Evolutionary conservation across 2,888 invertebrate genomes (phyloP), one percentile per base, ranked within the genome.

Genomic region (Loripinus fragilis): DNA sequence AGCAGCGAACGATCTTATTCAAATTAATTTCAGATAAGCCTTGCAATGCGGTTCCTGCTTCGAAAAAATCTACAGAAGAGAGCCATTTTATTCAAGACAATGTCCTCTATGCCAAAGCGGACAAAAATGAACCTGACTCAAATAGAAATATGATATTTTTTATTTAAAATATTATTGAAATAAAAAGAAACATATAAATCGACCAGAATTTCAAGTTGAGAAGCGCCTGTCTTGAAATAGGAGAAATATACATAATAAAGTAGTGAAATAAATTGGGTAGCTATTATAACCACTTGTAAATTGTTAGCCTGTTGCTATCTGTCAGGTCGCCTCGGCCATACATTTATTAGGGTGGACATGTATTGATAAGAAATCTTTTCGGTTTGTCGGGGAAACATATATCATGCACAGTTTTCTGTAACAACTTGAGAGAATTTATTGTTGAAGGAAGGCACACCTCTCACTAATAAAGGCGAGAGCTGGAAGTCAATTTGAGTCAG

Each of bases 321-420:
- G 38, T 28, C 55, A 33, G 33, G 55, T 33, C 71, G 28, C 41
- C 42, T 23, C 30, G 38, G 66, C 50, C 50, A 66, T 66, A 52
- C 52, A 74, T 74, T 65, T 67, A 74, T 74, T 74, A 67, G 35
- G 35, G 41, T 52, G 67, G 74, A 74, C 74, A 67, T 71, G 55
- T 74, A 74, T 74, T 68, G 74, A 74, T 74, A 74, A 67, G 65
- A 17, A 35, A 41, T 41, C 65, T 52, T 8, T 65, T 41, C 35
- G 65, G n/a, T 65, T 41, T 65, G 65, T 65, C 65, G 65, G 65
- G 17, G 30, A 65, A 8, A 65, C 41, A 65, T 65, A 65, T 65
- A 65, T 65, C 65, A 65, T 65, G 52, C 52, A 52, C 10, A 7
- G 52, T 15, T 52, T 52, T 52, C 52, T 52, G 52, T 52, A 52